A percentile compares a stretch with the other conserved stretches of the same genome.
These are phyloP conservation scores for Lordiphosa mommai DNA, from an alignment of 1,140 invertebrate genomes.

Conservation along the genomic window DNA sequence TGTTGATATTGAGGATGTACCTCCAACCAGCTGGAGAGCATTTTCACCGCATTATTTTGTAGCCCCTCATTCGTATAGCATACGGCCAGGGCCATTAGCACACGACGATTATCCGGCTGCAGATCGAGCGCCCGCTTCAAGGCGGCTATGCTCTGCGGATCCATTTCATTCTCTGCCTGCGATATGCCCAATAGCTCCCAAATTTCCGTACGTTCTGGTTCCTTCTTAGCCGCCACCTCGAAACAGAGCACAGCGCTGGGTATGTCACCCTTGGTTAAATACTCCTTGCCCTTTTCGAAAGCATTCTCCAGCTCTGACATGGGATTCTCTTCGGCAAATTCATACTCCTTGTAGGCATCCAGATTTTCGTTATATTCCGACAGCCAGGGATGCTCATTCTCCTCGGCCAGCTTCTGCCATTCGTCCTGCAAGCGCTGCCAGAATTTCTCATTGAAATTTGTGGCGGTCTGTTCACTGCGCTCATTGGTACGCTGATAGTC, in stretches of 20 bases:
- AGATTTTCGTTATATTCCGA: conserved; percentile 84
- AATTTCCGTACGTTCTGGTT: conserved; percentile 89
- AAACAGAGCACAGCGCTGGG: conserved; percentile 97
- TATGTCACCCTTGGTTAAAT: conserved; percentile 92
- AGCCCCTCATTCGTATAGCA: conserved; percentile 97
- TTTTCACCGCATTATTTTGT: conserved; percentile 86
- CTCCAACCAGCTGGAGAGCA: conserved; percentile 90
- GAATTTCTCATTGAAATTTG: conserved; percentile 83
- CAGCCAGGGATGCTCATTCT: conserved; percentile 84
- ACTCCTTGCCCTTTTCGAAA: conserved; percentile 91
- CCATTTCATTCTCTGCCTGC: conserved; percentile 90
- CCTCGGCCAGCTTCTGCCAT: conserved; percentile 86
- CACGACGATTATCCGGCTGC: conserved; percentile 89
- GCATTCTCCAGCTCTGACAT: conserved; percentile 90
- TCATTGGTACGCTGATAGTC: conserved; percentile 68
- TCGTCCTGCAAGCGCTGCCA: conserved; percentile 89
- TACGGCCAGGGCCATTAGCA: conserved; percentile 94
- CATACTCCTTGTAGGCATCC: conserved; percentile 88
- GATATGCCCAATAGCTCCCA: conserved; percentile 92
- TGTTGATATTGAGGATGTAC: conserved; percentile 91
- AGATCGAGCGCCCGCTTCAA: conserved; percentile 91
- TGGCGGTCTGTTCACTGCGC: conserved; percentile 62
- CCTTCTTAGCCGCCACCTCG: conserved; percentile 95
- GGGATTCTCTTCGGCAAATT: conserved; percentile 92
- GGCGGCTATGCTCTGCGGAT: conserved; percentile 93